A percentile compares a stretch with the other conserved stretches of the same genome.
These are phyloP conservation scores for Invenusta paracnida DNA, from an alignment of 2,888 invertebrate species.

Conservation along the genomic window DNA sequence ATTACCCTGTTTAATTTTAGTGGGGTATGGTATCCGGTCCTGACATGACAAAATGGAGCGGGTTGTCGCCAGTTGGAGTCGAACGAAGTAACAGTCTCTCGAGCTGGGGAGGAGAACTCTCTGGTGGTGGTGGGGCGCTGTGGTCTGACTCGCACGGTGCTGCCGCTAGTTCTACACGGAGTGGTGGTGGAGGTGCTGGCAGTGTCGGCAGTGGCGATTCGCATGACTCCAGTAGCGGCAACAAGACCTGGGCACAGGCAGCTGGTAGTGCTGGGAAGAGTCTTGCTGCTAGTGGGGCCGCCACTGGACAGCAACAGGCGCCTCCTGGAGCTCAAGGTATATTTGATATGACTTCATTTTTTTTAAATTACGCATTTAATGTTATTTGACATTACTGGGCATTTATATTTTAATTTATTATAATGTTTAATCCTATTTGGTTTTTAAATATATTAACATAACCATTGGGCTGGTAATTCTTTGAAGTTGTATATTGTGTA, in stretches of 20 bases:
- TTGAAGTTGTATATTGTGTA: too few species aligned
- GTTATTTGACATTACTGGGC: too few species aligned
- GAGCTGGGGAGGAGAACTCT: not conserved
- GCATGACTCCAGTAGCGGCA: not conserved
- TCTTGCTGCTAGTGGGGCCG: not conserved
- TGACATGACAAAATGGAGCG: not conserved
- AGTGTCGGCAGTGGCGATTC: not conserved
- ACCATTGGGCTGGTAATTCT: too few species aligned
- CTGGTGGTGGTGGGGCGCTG: not conserved
- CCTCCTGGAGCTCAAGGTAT: not conserved
- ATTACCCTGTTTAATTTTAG: not conserved
- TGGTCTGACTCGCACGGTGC: not conserved
- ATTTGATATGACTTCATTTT: too few species aligned
- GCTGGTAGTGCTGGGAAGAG: slow-evolving; percentile 29
- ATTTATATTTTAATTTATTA: too few species aligned
- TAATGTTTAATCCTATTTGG: too few species aligned
- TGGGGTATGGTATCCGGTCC: not conserved
- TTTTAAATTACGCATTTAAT: too few species aligned
- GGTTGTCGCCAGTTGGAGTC: too few species aligned
- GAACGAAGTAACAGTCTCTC: not conserved
- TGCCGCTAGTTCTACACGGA: too few species aligned
- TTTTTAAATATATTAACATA: too few species aligned
- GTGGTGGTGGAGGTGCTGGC: not conserved
- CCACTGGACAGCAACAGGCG: not conserved
- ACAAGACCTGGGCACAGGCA: slow-evolving; percentile 30